Percentiles rank a stretch among this genome's conserved stretches.
phyloP scores from a whole-genome alignment of 2,113 vertebrate genomes.

The Dasypus novemcinctus region DNA sequence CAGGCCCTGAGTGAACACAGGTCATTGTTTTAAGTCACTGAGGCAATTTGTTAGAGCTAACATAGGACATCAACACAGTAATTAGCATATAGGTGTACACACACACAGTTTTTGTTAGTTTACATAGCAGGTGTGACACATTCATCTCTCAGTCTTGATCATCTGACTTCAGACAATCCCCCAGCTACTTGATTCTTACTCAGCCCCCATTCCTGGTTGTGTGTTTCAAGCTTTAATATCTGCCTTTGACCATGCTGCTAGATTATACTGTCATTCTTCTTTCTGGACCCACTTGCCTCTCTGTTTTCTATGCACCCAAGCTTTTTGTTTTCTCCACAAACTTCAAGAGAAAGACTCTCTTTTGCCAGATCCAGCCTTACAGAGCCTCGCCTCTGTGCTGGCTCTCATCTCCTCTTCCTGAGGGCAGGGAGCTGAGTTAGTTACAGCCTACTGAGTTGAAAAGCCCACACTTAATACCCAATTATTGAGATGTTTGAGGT shows the following conservation, averaged over 20 bases:
- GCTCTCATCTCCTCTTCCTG: neutral
- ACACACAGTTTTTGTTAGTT: neutral
- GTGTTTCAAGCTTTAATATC: too few relatives aligned
- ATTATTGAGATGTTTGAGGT: neutral
- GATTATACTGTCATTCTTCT: neutral
- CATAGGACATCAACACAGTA: neutral
- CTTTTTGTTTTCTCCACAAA: too few relatives aligned
- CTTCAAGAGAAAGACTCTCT: neutral
- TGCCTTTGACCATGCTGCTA: neutral
- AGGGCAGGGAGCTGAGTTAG: neutral
- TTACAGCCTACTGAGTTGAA: neutral
- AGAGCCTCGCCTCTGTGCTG: neutral
- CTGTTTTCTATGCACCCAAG: neutral
- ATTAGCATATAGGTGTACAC: too few relatives aligned
- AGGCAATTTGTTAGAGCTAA: too few relatives aligned
- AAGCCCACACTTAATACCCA: neutral
- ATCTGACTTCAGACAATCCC: neutral
- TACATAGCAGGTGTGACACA: neutral
- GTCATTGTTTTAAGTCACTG: neutral
- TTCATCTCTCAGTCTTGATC: neutral
- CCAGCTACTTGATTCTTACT: neutral
- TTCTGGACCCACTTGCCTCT: neutral
- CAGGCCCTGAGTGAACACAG: neutral
- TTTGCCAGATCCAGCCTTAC: fast-evolving
- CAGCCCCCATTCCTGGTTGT: neutral